Percentiles rank a stretch among this genome's conserved stretches.
These are phyloP conservation scores for Ctena decussata DNA, from an alignment of 2,888 invertebrate genomes.

Conservation along the genomic window DNA sequence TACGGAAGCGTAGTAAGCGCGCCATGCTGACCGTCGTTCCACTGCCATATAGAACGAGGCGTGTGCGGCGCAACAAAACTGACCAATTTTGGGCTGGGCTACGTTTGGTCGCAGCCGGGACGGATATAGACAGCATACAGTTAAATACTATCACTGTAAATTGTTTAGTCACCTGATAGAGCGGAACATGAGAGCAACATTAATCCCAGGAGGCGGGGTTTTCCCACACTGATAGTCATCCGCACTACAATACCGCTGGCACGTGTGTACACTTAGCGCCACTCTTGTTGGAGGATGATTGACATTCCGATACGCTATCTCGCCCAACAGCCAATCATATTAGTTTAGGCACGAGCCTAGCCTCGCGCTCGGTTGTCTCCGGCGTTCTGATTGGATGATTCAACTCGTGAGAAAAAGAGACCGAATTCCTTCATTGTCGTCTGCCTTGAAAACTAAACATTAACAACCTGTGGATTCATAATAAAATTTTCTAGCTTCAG, in stretches of 20 bases:
- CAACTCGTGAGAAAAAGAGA: slow-evolving; percentile 82
- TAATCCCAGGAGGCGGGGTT: slow-evolving; percentile 74
- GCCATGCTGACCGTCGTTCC: no score
- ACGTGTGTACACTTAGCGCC: slow-evolving; percentile 75
- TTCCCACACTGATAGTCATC: slow-evolving; percentile 81
- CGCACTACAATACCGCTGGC: slow-evolving; percentile 74
- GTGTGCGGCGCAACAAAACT: no score
- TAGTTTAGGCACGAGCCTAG: slow-evolving; percentile 60
- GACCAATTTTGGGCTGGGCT: no score
- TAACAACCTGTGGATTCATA: slow-evolving; percentile 65
- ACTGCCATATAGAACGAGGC: no score
- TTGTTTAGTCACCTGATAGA: slow-evolving; percentile 62
- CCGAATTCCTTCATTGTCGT: slow-evolving; percentile 80
- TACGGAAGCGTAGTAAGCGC: no score
- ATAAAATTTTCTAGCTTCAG: background rate
- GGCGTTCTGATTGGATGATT: slow-evolving; percentile 75
- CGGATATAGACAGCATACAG: background rate
- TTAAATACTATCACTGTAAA: slow-evolving; percentile 34
- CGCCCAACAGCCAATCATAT: slow-evolving; percentile 65
- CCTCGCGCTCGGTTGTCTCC: slow-evolving; percentile 47
- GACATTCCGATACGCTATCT: slow-evolving; percentile 67
- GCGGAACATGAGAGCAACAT: slow-evolving; percentile 17
- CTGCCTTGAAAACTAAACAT: slow-evolving; percentile 72
- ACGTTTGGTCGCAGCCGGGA: no score
- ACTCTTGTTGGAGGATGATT: slow-evolving; percentile 72